Conservation (phyloP, 2,113 vertebrate species). For the Ardeotis arabs region DNA sequence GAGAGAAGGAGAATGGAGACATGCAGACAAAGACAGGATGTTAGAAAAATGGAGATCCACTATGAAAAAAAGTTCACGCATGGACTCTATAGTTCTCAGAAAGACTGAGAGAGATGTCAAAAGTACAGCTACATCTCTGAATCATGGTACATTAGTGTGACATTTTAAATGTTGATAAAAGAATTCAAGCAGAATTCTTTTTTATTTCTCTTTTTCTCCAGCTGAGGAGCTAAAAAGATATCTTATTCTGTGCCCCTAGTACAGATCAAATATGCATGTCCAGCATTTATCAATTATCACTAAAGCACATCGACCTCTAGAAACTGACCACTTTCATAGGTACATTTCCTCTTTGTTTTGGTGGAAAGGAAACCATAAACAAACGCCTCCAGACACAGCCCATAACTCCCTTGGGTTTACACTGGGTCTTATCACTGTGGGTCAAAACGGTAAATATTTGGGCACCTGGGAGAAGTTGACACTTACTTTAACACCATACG, state of each 20-base stretch:
- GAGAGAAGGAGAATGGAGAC: not conserved
- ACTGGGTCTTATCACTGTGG: not conserved
- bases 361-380: not conserved
- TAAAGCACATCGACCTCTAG: not conserved
- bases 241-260: not conserved
- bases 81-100: not conserved
- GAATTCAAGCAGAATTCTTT: not conserved
- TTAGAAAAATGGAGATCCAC: not conserved
- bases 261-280: not conserved
- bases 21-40: not conserved
- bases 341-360: not conserved
- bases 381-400: not conserved
- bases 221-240: not conserved
- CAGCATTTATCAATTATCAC: not conserved
- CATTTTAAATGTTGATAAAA: not conserved
- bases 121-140: not conserved
- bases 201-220: not conserved
- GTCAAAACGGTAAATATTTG: not conserved
- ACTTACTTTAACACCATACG: rapidly evolving
- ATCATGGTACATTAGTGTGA: not conserved
- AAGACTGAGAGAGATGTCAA: not conserved
- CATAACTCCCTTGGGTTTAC: not conserved
- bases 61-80: not conserved
- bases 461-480: not conserved
- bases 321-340: not conserved